A percentile compares a stretch with the other conserved stretches of the same genome.
These are phyloP conservation scores for Chrysolina americana DNA, from an alignment of 2,888 invertebrate genomes.

Conservation along the genomic window DNA sequence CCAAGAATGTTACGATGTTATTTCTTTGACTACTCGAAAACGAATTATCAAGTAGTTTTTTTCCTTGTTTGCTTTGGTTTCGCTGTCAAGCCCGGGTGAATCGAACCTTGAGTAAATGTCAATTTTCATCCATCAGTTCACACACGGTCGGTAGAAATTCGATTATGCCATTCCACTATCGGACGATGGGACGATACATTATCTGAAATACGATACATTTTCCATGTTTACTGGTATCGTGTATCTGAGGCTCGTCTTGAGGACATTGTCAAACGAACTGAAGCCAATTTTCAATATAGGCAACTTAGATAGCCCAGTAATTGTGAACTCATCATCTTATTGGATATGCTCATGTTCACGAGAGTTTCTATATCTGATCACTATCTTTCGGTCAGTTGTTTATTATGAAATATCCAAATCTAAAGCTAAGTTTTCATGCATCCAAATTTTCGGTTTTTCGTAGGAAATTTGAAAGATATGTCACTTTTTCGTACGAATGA, in stretches of 20 bases:
- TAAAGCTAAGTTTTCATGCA: no score
- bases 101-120: not conserved
- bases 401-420: no score
- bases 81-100: not conserved
- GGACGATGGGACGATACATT: not conserved
- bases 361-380: no score
- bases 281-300: not conserved
- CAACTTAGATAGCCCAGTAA: not conserved
- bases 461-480: no score
- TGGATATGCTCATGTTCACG: no score
- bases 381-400: no score
- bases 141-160: not conserved
- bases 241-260: not conserved
- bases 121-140: not conserved
- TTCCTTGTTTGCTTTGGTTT: not conserved
- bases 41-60: not conserved
- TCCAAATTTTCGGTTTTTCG: no score
- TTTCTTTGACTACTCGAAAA: no score
- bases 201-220: conserved; percentile 1
- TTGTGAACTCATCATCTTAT: no score
- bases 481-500: no score
- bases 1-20: no score
- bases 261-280: not conserved
- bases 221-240: not conserved
- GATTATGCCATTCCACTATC: not conserved